These are phyloP conservation scores for Tachina lurida DNA, from an alignment of 2,888 invertebrate species.

Conservation along the genomic window DNA sequence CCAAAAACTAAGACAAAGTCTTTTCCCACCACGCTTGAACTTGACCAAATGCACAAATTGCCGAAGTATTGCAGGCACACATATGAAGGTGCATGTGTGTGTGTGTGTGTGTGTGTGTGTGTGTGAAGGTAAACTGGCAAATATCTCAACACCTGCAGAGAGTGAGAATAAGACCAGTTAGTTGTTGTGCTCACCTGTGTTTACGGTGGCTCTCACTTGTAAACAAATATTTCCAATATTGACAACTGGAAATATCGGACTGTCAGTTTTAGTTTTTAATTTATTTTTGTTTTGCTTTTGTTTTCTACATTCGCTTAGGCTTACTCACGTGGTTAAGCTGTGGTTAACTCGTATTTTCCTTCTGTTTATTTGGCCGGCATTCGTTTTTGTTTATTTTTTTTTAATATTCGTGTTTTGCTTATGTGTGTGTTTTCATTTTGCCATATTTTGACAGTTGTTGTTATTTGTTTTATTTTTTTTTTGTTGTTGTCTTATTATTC, in stretches of 20 bases:
- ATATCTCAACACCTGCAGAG: slow-evolving; percentile 3
- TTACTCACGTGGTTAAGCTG: slow-evolving; percentile 59
- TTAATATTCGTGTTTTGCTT: slow-evolving; percentile 43
- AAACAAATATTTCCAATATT: slow-evolving; percentile 67
- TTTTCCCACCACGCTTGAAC: slow-evolving; percentile 78
- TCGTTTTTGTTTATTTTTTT: slow-evolving; percentile 58
- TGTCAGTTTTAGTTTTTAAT: slow-evolving; percentile 32
- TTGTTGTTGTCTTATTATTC: background rate
- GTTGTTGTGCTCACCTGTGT: slow-evolving; percentile 4
- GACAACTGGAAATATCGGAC: slow-evolving; percentile 59
- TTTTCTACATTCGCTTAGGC: background rate
- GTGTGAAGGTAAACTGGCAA: slow-evolving; percentile 60
- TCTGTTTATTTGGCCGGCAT: slow-evolving; percentile 53
- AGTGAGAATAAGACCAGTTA: slow-evolving; percentile 22
- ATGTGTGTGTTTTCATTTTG: slow-evolving; percentile 25
- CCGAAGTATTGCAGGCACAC: slow-evolving; percentile 72
- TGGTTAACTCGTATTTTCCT: slow-evolving; percentile 22
- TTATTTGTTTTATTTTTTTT: slow-evolving; percentile 19
- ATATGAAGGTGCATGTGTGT: background rate
- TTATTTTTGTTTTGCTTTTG: slow-evolving; percentile 44
- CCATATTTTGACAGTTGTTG: slow-evolving; percentile 62
- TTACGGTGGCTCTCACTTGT: slow-evolving; percentile 58
- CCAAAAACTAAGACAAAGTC: slow-evolving; percentile 29
- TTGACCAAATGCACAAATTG: slow-evolving; percentile 80
- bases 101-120: background rate